Evolutionary conservation across 2,113 vertebrate species (phyloP), one percentile per base, ranked within the genome.

Genomic region (Marmota monax): DNA sequence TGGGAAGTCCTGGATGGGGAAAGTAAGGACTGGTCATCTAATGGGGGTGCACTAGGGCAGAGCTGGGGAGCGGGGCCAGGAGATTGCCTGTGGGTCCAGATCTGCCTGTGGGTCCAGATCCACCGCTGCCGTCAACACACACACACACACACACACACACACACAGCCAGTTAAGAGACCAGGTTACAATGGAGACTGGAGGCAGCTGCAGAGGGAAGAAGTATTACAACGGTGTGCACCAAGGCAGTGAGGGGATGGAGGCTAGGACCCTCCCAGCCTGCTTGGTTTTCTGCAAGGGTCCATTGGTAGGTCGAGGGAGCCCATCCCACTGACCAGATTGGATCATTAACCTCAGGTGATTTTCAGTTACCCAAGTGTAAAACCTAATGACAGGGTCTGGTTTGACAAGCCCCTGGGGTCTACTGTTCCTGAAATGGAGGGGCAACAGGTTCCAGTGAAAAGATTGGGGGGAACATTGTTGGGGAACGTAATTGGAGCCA

Each of bases 211-310:
- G 48, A 76, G n/a, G 37, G 23, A 70, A 29, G 32, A 70, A 17
- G 70, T 23, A 0, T 61, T 45, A 5, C 4, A 3, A 17, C 9
- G 1, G n/a, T 0, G 1, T 13, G 23, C 18, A 7, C 45, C 65
- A 1, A 17, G 3, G 34, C 37, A 16, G 42, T 2, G 27, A 20
- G 45, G 3, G 27, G 7, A 1, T 20, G 7, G 51, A 6, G 20
- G 10, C 27, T 3, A 22, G 58, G 48, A n/a, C 25, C 20, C 6
- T 14, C 22, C 8, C 65, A 58, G 48, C 18, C 45, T 25, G 37
- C 69, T 11, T 14, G 37, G 10, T 58, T 74, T 39, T 42, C 78
- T 73, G 7, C 0, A 0, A 42, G 56, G 37, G 29, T 17, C 0
- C 42, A 7, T n/a, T 18, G 4, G 42, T 45, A 63, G 45, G 5